Conservation (phyloP, 2,113 vertebrate species). For the Dinomys branickii region DNA sequence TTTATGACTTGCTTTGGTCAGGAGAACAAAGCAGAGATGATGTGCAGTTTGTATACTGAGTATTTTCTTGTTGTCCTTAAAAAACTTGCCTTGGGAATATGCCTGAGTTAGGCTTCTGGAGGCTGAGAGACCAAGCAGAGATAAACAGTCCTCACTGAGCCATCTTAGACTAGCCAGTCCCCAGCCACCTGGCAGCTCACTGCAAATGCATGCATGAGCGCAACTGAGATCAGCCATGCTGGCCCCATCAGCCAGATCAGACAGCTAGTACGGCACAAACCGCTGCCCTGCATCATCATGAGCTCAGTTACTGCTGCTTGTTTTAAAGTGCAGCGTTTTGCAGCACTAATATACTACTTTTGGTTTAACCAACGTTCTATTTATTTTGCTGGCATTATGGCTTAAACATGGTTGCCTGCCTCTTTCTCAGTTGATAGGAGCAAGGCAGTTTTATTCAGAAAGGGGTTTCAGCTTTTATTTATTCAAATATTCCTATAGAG, state of each 20-base stretch:
- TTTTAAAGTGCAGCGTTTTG: constrained; percentile 24
- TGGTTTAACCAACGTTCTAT: neutral
- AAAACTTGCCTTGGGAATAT: neutral
- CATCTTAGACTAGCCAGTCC: neutral
- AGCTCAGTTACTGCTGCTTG: neutral
- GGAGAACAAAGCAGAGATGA: neutral
- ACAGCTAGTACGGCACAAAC: neutral
- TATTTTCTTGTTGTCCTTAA: neutral
- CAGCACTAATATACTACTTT: neutral
- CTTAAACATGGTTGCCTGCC: neutral
- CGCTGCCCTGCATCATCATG: neutral
- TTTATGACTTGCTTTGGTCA: neutral
- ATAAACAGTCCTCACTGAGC: neutral
- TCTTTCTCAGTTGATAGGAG: neutral
- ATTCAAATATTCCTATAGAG: neutral
- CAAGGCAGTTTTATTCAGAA: constrained; percentile 50
- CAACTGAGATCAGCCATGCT: neutral
- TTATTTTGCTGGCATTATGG: neutral
- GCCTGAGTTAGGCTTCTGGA: neutral
- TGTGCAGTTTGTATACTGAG: neutral
- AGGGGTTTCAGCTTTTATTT: neutral
- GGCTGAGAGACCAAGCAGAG: neutral
- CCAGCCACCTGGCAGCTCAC: neutral
- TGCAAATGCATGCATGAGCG: neutral
- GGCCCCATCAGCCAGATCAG: neutral